Percentiles rank a stretch among this genome's conserved stretches.
Conservation (phyloP, 2,888 invertebrate species). For the Germaria angustata region DNA sequence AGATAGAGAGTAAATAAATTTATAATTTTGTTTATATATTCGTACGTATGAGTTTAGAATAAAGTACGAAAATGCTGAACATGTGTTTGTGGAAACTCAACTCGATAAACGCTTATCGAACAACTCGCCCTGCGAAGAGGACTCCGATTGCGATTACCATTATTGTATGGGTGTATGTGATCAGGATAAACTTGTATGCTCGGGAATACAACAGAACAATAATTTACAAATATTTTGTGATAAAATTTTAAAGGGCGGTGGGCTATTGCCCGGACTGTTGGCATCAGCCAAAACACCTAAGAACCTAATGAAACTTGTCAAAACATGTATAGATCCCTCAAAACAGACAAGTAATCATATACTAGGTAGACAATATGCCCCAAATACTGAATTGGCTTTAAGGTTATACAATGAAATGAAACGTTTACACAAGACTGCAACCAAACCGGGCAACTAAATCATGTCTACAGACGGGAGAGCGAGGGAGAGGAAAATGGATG, state of each 20-base stretch:
- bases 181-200: conserved; percentile 72
- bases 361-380: conserved; percentile 73
- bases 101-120: conserved; percentile 76
- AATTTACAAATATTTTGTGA: conserved; percentile 78
- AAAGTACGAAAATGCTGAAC: conserved; percentile 78
- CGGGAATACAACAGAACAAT: conserved; percentile 77
- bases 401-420: conserved; percentile 77
- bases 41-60: conserved; percentile 69
- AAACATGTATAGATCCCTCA: conserved; percentile 76
- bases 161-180: conserved; percentile 77
- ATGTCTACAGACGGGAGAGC: not conserved
- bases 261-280: conserved; percentile 76
- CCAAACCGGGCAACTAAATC: conserved; percentile 1
- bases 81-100: conserved; percentile 75
- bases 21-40: not conserved
- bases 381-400: conserved; percentile 74
- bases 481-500: too few species aligned
- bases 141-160: conserved; percentile 75
- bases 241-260: conserved; percentile 74
- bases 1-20: too few species aligned
- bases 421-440: conserved; percentile 72
- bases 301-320: conserved; percentile 73
- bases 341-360: conserved; percentile 71
- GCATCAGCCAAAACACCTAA: conserved; percentile 74
- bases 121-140: conserved; percentile 72